Evolutionary conservation across 2,888 invertebrate species (phyloP), one percentile per base, ranked within the genome.

Genomic region (Tenthredo scrophulariae): DNA sequence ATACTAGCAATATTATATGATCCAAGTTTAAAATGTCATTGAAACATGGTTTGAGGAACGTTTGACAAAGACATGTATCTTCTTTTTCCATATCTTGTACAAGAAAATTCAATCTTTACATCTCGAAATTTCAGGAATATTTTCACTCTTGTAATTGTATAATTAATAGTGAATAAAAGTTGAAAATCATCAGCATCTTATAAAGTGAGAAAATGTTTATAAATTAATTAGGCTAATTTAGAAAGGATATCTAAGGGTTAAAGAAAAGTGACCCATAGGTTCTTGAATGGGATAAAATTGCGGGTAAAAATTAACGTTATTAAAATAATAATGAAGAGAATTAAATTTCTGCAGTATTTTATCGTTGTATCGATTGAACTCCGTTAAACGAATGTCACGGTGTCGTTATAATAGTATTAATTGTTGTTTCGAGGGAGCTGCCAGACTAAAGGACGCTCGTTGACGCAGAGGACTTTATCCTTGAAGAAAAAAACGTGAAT

Each of bases 381-480:
- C 13, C 18, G 13, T 33, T 29, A 9, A 62, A 22, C 26, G 10
- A 22, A 62, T 18, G 13, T 67, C 67, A 67, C 67, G 67, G 26
- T 33, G 33, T 67, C 33, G 67, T 67, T 18, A 6, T 33, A 67
- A 67, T 26, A 29, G 33, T 33, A 33, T 67, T 33, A 67, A 67
- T 67, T 67, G 33, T 67, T 67, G 33, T 67, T 33, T 18, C 33
- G 33, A 67, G 33, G 33, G 18, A 67, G 7, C 33, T 67, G 29
- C 18, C 67, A 33, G 33, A 67, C 67, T 67, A 33, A 67, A 67
- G 15, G 33, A 67, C 33, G 67, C 33, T 33, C 33, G 26, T 67
- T 43, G 72, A 74, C 72, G 43, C 13, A 10, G 22, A 74, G 72
- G 43, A 74, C 43, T 74, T 74, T 43, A 74, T 74, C 22, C 72